Conservation (phyloP, 2,113 vertebrate species). For the Podiceps cristatus region DNA sequence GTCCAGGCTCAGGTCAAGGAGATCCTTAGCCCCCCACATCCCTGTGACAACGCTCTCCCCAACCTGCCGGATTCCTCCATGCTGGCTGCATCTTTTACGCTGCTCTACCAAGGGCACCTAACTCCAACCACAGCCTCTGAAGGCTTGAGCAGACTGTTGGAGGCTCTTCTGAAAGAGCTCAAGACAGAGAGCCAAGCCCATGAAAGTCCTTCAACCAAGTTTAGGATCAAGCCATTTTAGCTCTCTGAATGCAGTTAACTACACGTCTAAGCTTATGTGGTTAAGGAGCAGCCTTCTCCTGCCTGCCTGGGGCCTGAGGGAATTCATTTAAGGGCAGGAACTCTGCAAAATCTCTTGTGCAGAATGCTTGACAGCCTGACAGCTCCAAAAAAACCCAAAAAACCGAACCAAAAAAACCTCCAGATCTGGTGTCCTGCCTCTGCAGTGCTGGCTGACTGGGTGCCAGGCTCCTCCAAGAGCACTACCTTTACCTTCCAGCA, state of each 20-base stretch:
- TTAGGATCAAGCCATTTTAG: neutral
- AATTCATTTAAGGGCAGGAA: neutral
- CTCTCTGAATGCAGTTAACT: neutral
- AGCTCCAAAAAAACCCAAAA: neutral
- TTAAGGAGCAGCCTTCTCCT: neutral
- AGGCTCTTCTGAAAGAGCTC: neutral
- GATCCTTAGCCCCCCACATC: neutral
- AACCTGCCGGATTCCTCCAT: neutral
- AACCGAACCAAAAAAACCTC: no score
- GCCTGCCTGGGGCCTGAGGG: neutral
- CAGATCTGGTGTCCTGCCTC: neutral
- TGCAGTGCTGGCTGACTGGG: fast-evolving
- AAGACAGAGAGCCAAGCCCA: neutral
- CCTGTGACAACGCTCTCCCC: neutral
- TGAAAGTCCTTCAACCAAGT: neutral
- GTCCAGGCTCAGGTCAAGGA: neutral
- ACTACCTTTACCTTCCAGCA: neutral
- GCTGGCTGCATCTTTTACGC: neutral
- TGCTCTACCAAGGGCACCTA: neutral
- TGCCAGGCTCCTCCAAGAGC: neutral
- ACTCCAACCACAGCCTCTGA: neutral
- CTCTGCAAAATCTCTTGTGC: neutral
- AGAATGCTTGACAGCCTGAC: neutral
- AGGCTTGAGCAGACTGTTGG: neutral
- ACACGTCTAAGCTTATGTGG: fast-evolving